Evolutionary conservation across 92 coral and sea anemone species (phyloP).

Genomic region (Pocillopora grandis): DNA sequence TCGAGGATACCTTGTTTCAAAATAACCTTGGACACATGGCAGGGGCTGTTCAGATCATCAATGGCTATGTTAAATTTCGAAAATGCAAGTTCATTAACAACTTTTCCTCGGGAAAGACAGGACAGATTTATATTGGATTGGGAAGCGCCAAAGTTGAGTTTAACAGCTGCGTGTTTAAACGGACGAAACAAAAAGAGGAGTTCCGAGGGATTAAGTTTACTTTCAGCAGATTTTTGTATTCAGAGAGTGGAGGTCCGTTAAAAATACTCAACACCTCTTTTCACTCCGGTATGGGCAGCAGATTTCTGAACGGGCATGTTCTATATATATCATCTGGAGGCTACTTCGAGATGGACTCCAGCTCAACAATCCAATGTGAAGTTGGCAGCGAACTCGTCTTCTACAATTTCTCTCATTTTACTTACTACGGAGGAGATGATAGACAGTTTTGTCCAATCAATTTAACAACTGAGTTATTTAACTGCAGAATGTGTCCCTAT

Average conservation of each 20-base stretch:
- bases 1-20: slow-evolving; percentile 25
- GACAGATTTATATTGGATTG: slow-evolving; percentile 7
- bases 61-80: slow-evolving; percentile 11
- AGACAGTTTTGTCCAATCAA: slow-evolving; percentile 3
- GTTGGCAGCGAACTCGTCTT: slow-evolving; percentile 5
- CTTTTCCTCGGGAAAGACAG: slow-evolving; percentile 4
- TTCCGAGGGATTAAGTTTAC: not conserved
- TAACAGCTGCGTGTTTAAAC: slow-evolving; percentile 9
- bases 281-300: too few relatives aligned
- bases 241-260: slow-evolving; percentile 34
- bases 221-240: slow-evolving; percentile 21
- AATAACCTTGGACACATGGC: slow-evolving; percentile 26
- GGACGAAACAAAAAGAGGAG: not conserved
- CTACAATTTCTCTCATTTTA: slow-evolving; percentile 19
- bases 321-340: slow-evolving; percentile 5
- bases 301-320: not conserved
- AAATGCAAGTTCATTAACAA: slow-evolving; percentile 39
- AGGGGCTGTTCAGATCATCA: slow-evolving; percentile 41
- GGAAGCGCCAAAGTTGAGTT: slow-evolving; percentile 29
- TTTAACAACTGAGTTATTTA: slow-evolving; percentile 38
- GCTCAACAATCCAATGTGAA: slow-evolving; percentile 17
- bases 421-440: not conserved
- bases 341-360: slow-evolving; percentile 14
- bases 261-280: slow-evolving; percentile 22
- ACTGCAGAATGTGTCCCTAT: slow-evolving; percentile 50